These are phyloP conservation scores for Branchinecta lindahli DNA, from an alignment of 1,140 invertebrate species.

Conservation along the genomic window DNA sequence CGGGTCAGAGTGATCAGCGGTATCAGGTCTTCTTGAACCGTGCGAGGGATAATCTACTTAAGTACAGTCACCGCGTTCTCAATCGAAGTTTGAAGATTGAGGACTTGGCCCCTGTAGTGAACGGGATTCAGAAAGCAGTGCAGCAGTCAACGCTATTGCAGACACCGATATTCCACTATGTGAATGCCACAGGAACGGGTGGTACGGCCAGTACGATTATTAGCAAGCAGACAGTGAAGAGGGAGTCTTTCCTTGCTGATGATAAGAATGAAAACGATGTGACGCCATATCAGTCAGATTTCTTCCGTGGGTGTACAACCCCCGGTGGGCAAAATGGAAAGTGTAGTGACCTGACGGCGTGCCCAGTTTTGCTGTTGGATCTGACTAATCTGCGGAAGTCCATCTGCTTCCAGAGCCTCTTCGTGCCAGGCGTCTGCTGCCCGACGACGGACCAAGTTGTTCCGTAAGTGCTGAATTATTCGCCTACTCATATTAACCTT, in stretches of 20 bases:
- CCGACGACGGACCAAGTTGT: conserved; percentile 33
- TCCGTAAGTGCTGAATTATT: not conserved
- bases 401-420: conserved; percentile 76
- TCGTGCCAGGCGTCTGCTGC: conserved; percentile 80
- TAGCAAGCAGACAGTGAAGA: too few species aligned
- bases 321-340: conserved; percentile 58
- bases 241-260: too few species aligned
- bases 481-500: too few species aligned
- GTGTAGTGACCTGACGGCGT: conserved; percentile 73
- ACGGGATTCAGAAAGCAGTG: not conserved
- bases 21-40: not conserved
- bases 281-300: too few species aligned
- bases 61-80: not conserved
- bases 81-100: not conserved
- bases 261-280: too few species aligned
- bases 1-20: too few species aligned
- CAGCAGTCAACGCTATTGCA: not conserved
- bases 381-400: conserved; percentile 63
- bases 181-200: too few species aligned
- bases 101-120: not conserved
- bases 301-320: conserved; percentile 47
- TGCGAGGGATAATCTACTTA: not conserved
- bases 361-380: conserved; percentile 68
- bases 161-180: too few species aligned
- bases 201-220: too few species aligned